Evolutionary conservation across 2,888 invertebrate genomes (phyloP), one percentile per base, ranked within the genome.

Genomic region (Xiphydria camelus): DNA sequence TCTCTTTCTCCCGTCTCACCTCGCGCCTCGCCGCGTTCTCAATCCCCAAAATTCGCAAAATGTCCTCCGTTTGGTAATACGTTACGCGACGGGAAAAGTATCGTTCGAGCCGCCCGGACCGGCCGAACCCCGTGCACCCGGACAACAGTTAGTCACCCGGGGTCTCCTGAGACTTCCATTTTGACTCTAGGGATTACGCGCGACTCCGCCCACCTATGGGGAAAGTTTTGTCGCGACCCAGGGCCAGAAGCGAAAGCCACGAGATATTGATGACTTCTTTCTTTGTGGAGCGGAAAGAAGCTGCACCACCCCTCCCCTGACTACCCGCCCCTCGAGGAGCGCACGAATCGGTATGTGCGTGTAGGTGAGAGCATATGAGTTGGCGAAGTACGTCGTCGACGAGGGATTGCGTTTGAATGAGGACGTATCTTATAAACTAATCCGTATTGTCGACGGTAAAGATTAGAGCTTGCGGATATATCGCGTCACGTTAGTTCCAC

Each of bases 111-210:
- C n/a, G n/a, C 33, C 25, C 32, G 15, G 15, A 37, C 9, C 10
- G 44, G 35, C 36, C 36, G 43, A 36, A 45, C 41, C 36, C 48
- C 38, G 35, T 19, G 26, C 39, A 23, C 33, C 45, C 44, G 40
- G 58, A 60, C 56, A 58, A 57, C 49, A 55, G 55, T 53, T 55
- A 47, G 53, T 49, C 59, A 40, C 49, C 49, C 49, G 48, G 48
- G 55, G 64, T 72, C 75, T 75, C 75, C 52, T 47, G 75, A 75
- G 75, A 75, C 75, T 71, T 74, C 75, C 75, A 75, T 75, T 75
- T 75, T 75, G 75, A 75, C 75, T 75, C 74, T 68, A 29, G 59
- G 74, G 75, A 75, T 75, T 75, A 75, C 71, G 69, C 68, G 67
- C 72, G 73, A 73, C 75, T 73, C 75, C 75, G 75, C 75, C 70